phyloP scores from a whole-genome alignment of 1,140 invertebrate genomes.

The Leucophenga varia region DNA sequence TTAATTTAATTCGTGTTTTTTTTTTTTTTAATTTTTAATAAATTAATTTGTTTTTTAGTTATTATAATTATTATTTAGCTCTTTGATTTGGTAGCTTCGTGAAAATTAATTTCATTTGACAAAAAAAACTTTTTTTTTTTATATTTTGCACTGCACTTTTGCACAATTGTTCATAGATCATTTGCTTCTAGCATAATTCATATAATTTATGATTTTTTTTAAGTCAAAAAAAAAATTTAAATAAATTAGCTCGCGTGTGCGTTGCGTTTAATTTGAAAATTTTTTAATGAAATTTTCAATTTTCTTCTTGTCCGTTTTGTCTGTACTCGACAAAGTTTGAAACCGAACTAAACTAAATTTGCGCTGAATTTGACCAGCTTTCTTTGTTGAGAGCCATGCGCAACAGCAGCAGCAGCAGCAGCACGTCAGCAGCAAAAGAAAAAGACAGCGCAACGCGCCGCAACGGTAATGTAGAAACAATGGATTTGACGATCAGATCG shows the following conservation, averaged over 20 bases:
- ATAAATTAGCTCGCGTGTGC: no score
- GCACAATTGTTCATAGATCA: no score
- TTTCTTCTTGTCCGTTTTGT: no score
- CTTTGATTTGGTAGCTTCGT: conserved; percentile 13
- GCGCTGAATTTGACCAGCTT: conserved; percentile 52
- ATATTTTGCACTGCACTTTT: no score
- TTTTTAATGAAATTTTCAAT: no score
- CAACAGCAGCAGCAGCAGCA: neutral
- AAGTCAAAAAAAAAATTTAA: no score
- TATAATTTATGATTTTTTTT: no score
- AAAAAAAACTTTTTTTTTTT: conserved; percentile 7
- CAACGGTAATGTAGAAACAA: conserved; percentile 5
- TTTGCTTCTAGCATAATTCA: no score
- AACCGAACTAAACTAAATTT: conserved; percentile 52
- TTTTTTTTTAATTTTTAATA: no score
- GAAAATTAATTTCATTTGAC: conserved; percentile 20
- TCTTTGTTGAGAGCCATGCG: conserved; percentile 46
- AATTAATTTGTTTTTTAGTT: no score
- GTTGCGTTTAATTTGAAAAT: no score
- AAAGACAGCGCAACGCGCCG: conserved; percentile 15
- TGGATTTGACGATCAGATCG: neutral
- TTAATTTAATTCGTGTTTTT: no score
- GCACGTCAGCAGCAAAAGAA: conserved; percentile 5
- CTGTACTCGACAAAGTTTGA: conserved; percentile 50
- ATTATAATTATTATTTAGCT: neutral